Base-by-base conservation (phyloP, 2,113 vertebrate species). In the Hyperoodon ampullatus region DNA sequence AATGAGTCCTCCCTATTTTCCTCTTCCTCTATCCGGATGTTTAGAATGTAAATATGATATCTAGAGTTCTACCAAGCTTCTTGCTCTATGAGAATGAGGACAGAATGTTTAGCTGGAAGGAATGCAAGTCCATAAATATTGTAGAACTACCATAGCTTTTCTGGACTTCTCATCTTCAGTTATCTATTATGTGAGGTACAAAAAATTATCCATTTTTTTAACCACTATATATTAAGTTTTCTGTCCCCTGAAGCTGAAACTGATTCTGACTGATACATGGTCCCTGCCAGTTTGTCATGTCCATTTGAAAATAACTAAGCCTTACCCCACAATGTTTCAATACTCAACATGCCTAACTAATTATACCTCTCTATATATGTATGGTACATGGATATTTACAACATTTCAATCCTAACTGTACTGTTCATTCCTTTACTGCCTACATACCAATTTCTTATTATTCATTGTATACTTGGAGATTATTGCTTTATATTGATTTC, bases 361-460 rank as follows among this genome's bases (percentile, higher is more conserved):
- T 50, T 44, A 33, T 26, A 66, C 16, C 26, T 88, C 35, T 21
- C 16, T 66, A 92, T 8, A 82, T 66, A 82, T 83, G 28, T 65
- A 70, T 24, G 21, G 30, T 30, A 82, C 42, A 42, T 63, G 8
- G 35, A 72, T 61, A 96, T 90, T 33, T 65, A 77, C 30, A 83
- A 8, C 66, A 90, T 83, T 65, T 95, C 35, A 85, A 33, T 33
- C 7, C 47, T 93, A 53, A 3, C 15, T 16, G 26, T 47, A 92
- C 8, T 21, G 7, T 58, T 90, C 8, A 77, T 86, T 93, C 60
- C 93, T 92, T 81, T 93, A 53, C 42, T 70, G 7, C 16, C 23
- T 89, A 95, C 23, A 92, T 53, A 78, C 3, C 26, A 18, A 74
- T 72, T 88, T 80, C 65, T 94, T 88, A 47, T 42, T 88, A 88